Evolutionary conservation across 2,113 vertebrate genomes (phyloP), one percentile per base, ranked within the genome.

Genomic region (Brachypteracias leptosomus): DNA sequence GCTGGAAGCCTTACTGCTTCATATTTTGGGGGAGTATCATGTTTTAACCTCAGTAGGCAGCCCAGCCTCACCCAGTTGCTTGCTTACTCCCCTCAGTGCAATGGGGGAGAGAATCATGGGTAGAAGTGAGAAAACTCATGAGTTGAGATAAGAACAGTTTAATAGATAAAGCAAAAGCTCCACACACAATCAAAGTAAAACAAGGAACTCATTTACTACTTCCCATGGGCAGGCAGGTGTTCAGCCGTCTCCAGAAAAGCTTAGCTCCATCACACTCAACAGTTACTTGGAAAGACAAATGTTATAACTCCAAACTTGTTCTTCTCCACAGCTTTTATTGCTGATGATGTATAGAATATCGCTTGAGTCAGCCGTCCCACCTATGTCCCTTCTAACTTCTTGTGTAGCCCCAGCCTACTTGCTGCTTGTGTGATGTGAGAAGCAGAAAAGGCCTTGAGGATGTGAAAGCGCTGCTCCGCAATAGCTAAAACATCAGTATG

Each of bases 241-340:
- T 72, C 67, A 42, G 16, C 67, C 29, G 33, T 21, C 54, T 15
- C 16, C 22, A 47, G 81, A 51, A 72, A 13, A 73, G 10, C 33
- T 18, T 11, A 16, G 57, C 17, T 63, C 11, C 31, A 14, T 24
- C 61, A 47, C 2, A 0, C 0, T 0, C 18, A 42, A 31, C 1
- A 0, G 35, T 26, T 11, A 35, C 58, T 49, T 72, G 51, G 51
- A 26, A 74, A 74, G 22, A 59, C 25, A 82, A 58, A 59, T 2
- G 3, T 15, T 17, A 2, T 44, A 2, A n/a, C 46, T 28, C 26
- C 1, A 0, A 67, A 66, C 9, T 14, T 24, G 4, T 44, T 38
- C 14, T 66, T 7, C 11, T 12, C 15, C 13, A 8, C 40, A 42
- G 11, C 1, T 44, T 46, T 73, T 44, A 20, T 19, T 65, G 11